Conservation (phyloP, 2,113 vertebrate species). For the Saimiri boliviensis region DNA sequence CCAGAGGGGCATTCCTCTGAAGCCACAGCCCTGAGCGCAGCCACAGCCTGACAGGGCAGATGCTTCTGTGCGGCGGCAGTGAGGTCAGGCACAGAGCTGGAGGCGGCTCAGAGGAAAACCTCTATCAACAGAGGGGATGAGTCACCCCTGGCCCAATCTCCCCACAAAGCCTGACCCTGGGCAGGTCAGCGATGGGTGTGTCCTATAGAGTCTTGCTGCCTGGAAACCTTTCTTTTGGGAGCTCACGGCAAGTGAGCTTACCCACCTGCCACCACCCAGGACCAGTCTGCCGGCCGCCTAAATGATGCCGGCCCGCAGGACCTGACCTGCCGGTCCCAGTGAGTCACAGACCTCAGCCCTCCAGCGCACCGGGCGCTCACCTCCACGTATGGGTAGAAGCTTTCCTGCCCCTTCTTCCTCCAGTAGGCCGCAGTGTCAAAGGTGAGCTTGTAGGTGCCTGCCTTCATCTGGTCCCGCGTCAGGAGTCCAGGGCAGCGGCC, state of each 20-base stretch:
- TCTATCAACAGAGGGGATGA: background rate
- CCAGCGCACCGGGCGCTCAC: conserved; percentile 73
- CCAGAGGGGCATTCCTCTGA: background rate
- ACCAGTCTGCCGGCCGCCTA: background rate
- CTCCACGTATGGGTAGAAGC: conserved; percentile 95
- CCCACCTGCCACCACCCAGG: background rate
- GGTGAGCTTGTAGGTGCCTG: conserved; percentile 91
- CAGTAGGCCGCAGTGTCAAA: conserved; percentile 94
- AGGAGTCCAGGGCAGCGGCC: conserved; percentile 89
- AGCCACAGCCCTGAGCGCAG: background rate
- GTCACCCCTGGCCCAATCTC: background rate
- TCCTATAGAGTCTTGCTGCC: too few relatives aligned
- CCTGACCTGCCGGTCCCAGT: background rate
- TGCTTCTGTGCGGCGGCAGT: background rate
- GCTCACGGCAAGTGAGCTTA: background rate
- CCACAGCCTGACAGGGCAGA: background rate
- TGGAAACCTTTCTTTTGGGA: background rate
- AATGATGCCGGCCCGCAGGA: background rate
- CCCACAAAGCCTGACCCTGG: background rate
- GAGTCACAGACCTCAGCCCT: background rate
- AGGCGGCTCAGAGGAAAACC: background rate
- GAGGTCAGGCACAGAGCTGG: background rate
- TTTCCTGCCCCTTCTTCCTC: conserved; percentile 84
- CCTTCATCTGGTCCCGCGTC: conserved; percentile 78
- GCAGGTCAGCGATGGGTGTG: fast-evolving